Evolutionary conservation across 2,113 vertebrate species (phyloP).

Genomic region (Anguilla japonica): DNA sequence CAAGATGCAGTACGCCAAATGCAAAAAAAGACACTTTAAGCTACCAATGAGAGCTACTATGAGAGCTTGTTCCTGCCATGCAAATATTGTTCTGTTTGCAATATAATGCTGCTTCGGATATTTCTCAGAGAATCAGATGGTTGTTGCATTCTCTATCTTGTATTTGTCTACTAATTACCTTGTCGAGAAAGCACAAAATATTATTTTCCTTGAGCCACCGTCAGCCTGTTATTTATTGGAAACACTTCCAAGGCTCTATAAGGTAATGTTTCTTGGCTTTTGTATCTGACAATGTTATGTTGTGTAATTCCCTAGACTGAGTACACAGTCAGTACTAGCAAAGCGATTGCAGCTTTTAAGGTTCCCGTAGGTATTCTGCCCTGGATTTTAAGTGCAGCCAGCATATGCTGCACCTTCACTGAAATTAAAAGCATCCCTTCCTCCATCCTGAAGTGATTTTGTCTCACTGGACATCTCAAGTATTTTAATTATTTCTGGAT

Average conservation of each 20-base stretch:
- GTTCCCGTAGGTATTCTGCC: not conserved
- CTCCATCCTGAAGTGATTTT: not conserved
- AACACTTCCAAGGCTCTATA: not conserved
- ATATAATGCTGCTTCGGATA: not conserved
- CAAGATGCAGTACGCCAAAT: not conserved
- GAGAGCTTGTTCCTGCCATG: not conserved
- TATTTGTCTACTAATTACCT: not conserved
- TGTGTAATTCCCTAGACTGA: not conserved
- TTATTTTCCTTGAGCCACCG: not conserved
- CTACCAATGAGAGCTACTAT: not conserved
- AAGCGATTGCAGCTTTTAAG: slow-evolving; percentile 4
- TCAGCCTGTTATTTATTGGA: slow-evolving; percentile 1
- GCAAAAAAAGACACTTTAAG: not conserved
- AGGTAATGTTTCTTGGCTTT: not conserved
- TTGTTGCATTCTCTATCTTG: not conserved
- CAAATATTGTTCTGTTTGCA: not conserved
- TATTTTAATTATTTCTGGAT: not conserved
- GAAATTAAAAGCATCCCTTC: not conserved
- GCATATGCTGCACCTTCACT: not conserved
- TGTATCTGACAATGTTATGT: not conserved
- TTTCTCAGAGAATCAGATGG: not conserved
- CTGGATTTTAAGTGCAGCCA: not conserved
- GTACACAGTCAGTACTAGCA: slow-evolving; percentile 1
- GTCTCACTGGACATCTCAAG: not conserved
- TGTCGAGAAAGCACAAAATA: slow-evolving; percentile 1